Conservation (phyloP, 2,888 invertebrate genomes). For the Clusia tigrina region DNA sequence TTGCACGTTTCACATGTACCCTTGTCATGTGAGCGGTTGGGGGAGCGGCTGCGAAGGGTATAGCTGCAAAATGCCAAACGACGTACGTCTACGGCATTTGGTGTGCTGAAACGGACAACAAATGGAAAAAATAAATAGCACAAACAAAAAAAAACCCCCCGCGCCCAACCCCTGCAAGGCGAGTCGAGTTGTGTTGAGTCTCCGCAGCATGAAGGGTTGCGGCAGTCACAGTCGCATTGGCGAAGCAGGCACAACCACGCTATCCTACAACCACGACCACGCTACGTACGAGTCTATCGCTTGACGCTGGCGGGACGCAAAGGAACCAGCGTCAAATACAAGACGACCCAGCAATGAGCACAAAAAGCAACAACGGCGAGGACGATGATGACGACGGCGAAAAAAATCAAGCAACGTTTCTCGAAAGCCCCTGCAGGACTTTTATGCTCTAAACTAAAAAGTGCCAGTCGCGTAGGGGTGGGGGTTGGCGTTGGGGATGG, state of each 20-base stretch:
- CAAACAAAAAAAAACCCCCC: neutral
- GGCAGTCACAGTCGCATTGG: constrained; percentile 5
- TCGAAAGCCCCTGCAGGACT: neutral
- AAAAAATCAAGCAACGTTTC: neutral
- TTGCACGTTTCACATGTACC: constrained; percentile 21
- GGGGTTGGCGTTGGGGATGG: neutral
- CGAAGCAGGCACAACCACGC: neutral
- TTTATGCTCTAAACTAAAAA: neutral
- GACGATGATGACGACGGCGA: neutral
- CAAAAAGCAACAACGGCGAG: neutral
- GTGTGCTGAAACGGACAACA: neutral
- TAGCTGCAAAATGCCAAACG: constrained; percentile 23
- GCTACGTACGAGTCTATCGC: neutral
- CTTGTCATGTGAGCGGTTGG: neutral
- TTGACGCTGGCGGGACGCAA: neutral
- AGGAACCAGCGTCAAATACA: neutral
- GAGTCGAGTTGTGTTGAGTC: too few relatives aligned
- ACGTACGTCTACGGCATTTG: constrained; percentile 21
- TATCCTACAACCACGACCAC: neutral
- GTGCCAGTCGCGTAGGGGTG: too few relatives aligned
- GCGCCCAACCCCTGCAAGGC: neutral
- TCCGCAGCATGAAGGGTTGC: constrained; percentile 19
- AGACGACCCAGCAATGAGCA: neutral
- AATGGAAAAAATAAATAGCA: constrained; percentile 9
- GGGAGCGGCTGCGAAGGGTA: neutral